phyloP scores from a whole-genome alignment of 2,113 vertebrate genomes.

The Nerophis ophidion region DNA sequence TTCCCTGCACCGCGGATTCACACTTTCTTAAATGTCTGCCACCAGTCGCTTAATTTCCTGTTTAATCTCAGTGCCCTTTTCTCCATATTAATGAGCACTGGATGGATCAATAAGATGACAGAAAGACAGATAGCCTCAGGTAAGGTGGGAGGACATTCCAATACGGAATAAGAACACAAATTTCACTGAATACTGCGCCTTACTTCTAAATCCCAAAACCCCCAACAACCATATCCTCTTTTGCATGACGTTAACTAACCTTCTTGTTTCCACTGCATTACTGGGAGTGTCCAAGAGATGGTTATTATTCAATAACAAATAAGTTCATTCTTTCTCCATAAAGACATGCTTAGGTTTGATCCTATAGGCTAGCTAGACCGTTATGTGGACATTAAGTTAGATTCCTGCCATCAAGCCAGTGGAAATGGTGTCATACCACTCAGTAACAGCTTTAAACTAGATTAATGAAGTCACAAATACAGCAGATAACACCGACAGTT shows the following conservation, averaged over 20 bases:
- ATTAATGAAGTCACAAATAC: conserved; percentile 22
- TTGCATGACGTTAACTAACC: conserved; percentile 2
- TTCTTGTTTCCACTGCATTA: conserved; percentile 10
- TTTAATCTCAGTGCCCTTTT: conserved; percentile 35
- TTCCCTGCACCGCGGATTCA: conserved; percentile 36
- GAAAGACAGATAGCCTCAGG: conserved; percentile 62
- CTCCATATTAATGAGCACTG: conserved; percentile 63
- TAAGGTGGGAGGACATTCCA: conserved; percentile 28
- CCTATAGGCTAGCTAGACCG: conserved; percentile 5
- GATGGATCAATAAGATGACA: conserved; percentile 66
- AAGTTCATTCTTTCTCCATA: conserved; percentile 11
- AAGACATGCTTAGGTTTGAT: conserved; percentile 7
- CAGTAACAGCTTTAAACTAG: conserved; percentile 25
- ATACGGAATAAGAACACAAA: conserved; percentile 46
- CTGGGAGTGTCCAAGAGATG: conserved; percentile 21
- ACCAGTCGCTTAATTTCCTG: conserved; percentile 37
- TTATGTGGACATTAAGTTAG: conserved; percentile 17
- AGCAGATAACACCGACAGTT: conserved; percentile 5
- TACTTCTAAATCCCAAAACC: conserved; percentile 28
- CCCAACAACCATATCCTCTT: conserved; percentile 2
- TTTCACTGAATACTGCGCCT: conserved; percentile 36
- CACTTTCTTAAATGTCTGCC: conserved; percentile 53
- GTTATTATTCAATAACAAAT: conserved; percentile 20
- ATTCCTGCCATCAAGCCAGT: conserved; percentile 8
- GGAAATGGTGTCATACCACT: background rate